Conservation (phyloP, 2,797 vertebrate species). For the Chromobotia macracanthus region DNA sequence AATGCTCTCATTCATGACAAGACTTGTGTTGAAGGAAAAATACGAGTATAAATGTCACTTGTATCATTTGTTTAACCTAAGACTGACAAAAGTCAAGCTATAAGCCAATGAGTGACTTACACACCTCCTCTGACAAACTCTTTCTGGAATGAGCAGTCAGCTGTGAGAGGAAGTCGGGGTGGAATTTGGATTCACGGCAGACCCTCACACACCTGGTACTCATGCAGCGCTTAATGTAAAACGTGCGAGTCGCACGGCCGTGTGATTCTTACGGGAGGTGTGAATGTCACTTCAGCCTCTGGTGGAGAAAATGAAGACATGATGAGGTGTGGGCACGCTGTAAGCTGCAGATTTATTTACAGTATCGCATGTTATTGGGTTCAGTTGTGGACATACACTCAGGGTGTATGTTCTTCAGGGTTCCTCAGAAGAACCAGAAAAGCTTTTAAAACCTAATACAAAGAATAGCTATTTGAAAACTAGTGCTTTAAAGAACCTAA, state of each 20-base stretch:
- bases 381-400: background rate
- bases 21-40: background rate
- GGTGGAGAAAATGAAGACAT: background rate
- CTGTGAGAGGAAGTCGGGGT: background rate
- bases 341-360: background rate
- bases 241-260: conserved; percentile 7
- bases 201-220: conserved; percentile 29
- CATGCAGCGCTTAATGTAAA: conserved; percentile 19
- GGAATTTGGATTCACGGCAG: conserved; percentile 3
- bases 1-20: no score
- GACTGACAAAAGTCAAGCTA: conserved; percentile 1
- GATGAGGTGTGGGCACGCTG: background rate
- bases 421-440: background rate
- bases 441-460: background rate
- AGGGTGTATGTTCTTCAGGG: no score
- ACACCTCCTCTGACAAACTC: background rate
- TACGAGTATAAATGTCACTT: background rate
- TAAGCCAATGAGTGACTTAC: background rate
- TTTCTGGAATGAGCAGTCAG: background rate
- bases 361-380: background rate
- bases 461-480: background rate
- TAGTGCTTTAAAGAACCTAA: background rate
- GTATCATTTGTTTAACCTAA: conserved; percentile 15
- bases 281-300: conserved; percentile 26
- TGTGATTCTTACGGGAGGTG: conserved; percentile 35